Evolutionary conservation across 53 echinoderm and acorn worm species (phyloP), one percentile per base, ranked within the genome.

Genomic region (Holothuria leucospilota): DNA sequence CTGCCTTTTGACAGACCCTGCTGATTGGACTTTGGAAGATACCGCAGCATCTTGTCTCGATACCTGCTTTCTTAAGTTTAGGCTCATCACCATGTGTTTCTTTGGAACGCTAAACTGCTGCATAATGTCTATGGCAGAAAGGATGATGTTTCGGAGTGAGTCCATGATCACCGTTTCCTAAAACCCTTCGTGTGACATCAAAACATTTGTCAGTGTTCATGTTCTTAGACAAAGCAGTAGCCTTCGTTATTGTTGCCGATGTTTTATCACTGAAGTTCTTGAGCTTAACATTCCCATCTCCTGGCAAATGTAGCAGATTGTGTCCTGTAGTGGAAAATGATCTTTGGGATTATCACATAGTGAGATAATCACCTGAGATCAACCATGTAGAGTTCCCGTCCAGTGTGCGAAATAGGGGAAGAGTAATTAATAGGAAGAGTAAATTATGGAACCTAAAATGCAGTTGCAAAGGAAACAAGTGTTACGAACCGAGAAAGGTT

Each of bases 191-290:
- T 87, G 81, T 87, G 29, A 28, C 62, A 20, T 62, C 20, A 67
- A 68, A 23, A 75, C 80, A 87, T 87, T 87, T 87, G 80, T 87
- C 87, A 53, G 86, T 39, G 15, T 20, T n/a, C 74, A 85, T 24
- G 29, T 77, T 77, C 56, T 72, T 72, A 40, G 30, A 64, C 29
- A 78, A 27, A 39, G 65, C 18, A 18, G 63, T 78, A 27, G 87
- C 61, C 20, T 61, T 40, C 41, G 28, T 75, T 30, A 87, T 23
- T 53, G 72, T 87, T 56, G 29, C 64, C 78, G 63, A 87, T 78
- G 26, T 78, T 40, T 46, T 26, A 62, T 87, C 78, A 77, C 20
- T 30, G 27, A 87, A 25, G 20, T 39, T 25, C 71, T 77, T 87
- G 39, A 87, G 42, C 62, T 42, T 62, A 20, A 0, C 30, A 49